A percentile compares a stretch with the other conserved stretches of the same genome.
These are phyloP conservation scores for Coilia nasus DNA, from an alignment of 2,797 vertebrate species.

Conservation along the genomic window DNA sequence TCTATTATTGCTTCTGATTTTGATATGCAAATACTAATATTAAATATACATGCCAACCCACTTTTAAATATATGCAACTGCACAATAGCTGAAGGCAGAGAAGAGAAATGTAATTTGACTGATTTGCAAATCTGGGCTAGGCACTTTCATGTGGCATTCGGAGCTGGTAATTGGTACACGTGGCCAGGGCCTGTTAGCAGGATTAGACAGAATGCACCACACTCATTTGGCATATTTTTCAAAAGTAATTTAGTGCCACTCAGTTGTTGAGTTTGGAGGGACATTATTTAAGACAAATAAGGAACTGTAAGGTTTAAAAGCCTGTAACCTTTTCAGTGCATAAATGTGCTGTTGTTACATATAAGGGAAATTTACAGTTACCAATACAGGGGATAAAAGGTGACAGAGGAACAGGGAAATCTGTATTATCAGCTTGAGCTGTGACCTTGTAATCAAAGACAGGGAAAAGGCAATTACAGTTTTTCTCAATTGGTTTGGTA, in stretches of 20 bases:
- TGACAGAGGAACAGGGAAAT: neutral
- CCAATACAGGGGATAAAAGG: neutral
- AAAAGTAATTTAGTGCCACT: neutral
- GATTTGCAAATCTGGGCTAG: neutral
- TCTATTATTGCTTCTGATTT: constrained; percentile 7
- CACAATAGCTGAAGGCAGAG: constrained; percentile 5
- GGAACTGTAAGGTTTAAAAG: neutral
- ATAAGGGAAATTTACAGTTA: neutral
- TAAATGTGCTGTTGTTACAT: neutral
- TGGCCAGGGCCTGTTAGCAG: neutral
- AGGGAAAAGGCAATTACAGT: constrained; percentile 15
- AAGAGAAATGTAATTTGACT: neutral
- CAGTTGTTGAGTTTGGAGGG: neutral
- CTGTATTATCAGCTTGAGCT: neutral
- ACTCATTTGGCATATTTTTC: neutral
- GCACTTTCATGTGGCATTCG: constrained; percentile 1
- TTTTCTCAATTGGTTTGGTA: no score
- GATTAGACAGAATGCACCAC: neutral
- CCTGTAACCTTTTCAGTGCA: neutral
- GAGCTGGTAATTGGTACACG: neutral
- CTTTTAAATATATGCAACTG: neutral
- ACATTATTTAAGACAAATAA: neutral
- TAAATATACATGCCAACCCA: neutral
- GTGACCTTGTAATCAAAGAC: constrained; percentile 12
- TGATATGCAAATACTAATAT: neutral